Evolutionary conservation across 2,797 vertebrate species (phyloP).

Genomic region (Acridotheres tristis): DNA sequence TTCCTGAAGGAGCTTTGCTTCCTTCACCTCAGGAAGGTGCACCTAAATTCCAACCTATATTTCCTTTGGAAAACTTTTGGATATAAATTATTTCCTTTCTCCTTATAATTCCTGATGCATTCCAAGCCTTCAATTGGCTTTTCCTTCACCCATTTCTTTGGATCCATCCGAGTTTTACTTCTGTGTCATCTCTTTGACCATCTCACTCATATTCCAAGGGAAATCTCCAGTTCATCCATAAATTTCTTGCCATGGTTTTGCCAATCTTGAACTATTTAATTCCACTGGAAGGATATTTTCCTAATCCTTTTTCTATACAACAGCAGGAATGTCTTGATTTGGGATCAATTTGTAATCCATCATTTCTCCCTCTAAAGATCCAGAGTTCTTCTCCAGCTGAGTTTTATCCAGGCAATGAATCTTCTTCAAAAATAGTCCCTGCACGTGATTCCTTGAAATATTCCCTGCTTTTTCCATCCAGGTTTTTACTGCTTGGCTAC

Average conservation of each 20-base stretch:
- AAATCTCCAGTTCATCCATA: not conserved
- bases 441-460: not conserved
- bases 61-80: not conserved
- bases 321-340: not conserved
- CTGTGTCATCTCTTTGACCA: not conserved
- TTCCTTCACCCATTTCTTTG: not conserved
- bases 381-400: not conserved
- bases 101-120: not conserved
- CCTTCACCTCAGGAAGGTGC: not conserved
- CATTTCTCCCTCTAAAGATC: not conserved
- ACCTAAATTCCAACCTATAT: too few species aligned
- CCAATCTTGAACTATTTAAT: not conserved
- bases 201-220: not conserved
- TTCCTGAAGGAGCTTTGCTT: not conserved
- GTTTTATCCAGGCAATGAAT: conserved; percentile 24
- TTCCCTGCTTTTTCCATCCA: conserved; percentile 5
- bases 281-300: not conserved
- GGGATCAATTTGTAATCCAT: not conserved
- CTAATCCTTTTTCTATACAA: not conserved
- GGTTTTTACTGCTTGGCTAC: conserved; percentile 4
- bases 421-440: not conserved
- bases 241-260: not conserved
- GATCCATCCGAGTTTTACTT: not conserved
- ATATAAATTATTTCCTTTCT: not conserved
- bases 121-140: not conserved